Evolutionary conservation across 2,888 invertebrate species (phyloP).

Genomic region (Eilema sororculum): DNA sequence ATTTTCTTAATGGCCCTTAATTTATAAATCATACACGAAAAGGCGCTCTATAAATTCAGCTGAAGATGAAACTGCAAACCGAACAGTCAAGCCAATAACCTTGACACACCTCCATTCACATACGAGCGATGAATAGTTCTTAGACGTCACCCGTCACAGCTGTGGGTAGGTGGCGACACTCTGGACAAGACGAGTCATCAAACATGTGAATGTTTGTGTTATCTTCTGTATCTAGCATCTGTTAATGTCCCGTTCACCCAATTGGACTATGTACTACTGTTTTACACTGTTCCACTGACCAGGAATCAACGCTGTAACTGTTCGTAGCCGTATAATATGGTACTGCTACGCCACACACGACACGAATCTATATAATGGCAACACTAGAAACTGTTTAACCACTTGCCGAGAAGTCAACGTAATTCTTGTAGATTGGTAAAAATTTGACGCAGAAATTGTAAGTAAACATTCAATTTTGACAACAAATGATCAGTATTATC

Average conservation of each 20-base stretch:
- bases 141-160: not conserved
- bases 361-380: too few relatives aligned
- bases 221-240: too few relatives aligned
- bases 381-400: too few relatives aligned
- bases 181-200: not conserved
- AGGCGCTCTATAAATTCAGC: not conserved
- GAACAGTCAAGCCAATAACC: not conserved
- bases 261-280: too few relatives aligned
- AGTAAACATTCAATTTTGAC: not conserved
- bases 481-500: not conserved
- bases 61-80: not conserved
- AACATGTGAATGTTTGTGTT: not conserved
- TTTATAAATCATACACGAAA: too few relatives aligned
- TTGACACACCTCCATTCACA: slow-evolving; percentile 4
- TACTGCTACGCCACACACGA: too few relatives aligned
- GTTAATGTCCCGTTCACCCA: too few relatives aligned
- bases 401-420: not conserved
- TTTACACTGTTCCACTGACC: too few relatives aligned
- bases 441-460: not conserved
- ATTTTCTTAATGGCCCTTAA: too few relatives aligned
- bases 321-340: too few relatives aligned
- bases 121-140: slow-evolving; percentile 3
- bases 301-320: too few relatives aligned
- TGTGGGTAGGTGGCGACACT: not conserved
- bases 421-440: not conserved